A percentile compares a stretch with the other conserved stretches of the same genome.
These are phyloP conservation scores for Hypomesus transpacificus DNA, from an alignment of 2,113 vertebrate genomes.

Conservation along the genomic window DNA sequence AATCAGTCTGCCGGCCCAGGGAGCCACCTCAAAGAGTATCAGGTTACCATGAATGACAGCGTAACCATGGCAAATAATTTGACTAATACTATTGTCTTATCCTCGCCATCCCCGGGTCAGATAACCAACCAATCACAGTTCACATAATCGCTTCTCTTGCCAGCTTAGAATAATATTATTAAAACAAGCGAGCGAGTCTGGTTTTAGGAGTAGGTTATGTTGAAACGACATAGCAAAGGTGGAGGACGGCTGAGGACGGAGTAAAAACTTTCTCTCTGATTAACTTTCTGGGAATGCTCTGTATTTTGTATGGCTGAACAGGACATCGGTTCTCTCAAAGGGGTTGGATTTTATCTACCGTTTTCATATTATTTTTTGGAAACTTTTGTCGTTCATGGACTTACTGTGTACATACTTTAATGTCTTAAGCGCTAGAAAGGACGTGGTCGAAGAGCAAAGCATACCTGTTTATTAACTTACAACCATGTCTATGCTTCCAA, in stretches of 20 bases:
- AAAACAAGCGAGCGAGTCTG: constrained; percentile 76
- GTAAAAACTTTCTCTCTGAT: constrained; percentile 61
- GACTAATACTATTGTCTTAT: constrained; percentile 99
- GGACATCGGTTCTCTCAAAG: constrained; percentile 55
- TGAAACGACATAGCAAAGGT: constrained; percentile 72
- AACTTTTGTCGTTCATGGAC: constrained; percentile 53
- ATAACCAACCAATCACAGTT: constrained; percentile 98
- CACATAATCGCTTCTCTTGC: constrained; percentile 93
- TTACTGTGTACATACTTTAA: constrained; percentile 53
- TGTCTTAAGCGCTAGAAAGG: constrained; percentile 41
- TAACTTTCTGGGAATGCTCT: constrained; percentile 63
- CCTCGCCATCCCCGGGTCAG: constrained; percentile 94
- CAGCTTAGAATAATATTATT: constrained; percentile 99
- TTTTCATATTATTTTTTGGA: constrained; percentile 35
- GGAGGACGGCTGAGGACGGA: constrained; percentile 65
- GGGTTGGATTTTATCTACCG: constrained; percentile 54
- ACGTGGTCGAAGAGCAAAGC: constrained; percentile 57
- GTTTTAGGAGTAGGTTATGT: constrained; percentile 74
- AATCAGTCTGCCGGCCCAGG: constrained; percentile 84
- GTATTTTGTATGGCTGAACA: constrained; percentile 57
- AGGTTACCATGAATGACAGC: constrained; percentile 97
- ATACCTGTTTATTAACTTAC: constrained; percentile 47
- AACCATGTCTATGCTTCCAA: constrained; percentile 92
- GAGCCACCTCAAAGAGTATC: constrained; percentile 92
- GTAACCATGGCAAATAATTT: constrained; percentile 99